Evolutionary conservation across 2,888 invertebrate genomes (phyloP).

Genomic region (Euclidia mi): DNA sequence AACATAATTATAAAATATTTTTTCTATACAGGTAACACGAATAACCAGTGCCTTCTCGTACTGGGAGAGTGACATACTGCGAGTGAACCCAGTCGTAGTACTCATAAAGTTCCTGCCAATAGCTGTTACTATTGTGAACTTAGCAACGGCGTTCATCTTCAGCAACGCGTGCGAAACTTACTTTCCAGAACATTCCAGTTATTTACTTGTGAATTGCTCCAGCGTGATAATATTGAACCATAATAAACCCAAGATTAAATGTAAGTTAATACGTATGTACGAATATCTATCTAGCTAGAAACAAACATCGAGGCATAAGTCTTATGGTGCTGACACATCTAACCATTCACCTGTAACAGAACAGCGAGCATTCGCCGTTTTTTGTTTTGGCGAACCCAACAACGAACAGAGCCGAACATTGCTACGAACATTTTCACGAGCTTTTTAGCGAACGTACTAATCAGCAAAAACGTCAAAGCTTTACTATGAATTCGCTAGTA

Average conservation of each 20-base stretch:
- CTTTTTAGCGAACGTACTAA: too few relatives aligned
- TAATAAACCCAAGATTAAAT: slow-evolving; percentile 54
- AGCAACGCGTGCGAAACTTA: slow-evolving; percentile 70
- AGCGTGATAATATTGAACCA: slow-evolving; percentile 60
- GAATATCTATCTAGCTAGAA: too few relatives aligned
- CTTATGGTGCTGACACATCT: too few relatives aligned
- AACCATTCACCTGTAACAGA: too few relatives aligned
- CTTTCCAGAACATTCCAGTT: slow-evolving; percentile 35
- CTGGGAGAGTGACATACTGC: slow-evolving; percentile 83
- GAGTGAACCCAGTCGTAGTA: slow-evolving; percentile 73
- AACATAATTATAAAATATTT: slow-evolving; percentile 20
- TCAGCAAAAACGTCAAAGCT: too few relatives aligned
- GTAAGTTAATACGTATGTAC: too few relatives aligned
- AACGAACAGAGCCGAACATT: too few relatives aligned
- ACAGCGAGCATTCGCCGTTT: too few relatives aligned
- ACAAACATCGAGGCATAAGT: too few relatives aligned
- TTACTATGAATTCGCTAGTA: too few relatives aligned
- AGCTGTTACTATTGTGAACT: slow-evolving; percentile 77
- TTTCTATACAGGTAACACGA: slow-evolving; percentile 75
- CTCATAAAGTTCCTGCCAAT: slow-evolving; percentile 80
- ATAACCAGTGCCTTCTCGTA: slow-evolving; percentile 78
- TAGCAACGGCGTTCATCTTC: slow-evolving; percentile 78
- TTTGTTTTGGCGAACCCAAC: too few relatives aligned
- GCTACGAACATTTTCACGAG: too few relatives aligned
- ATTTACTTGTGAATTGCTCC: slow-evolving; percentile 73